phyloP scores from a whole-genome alignment of 2,113 vertebrate species.

The Ailurus styani region DNA sequence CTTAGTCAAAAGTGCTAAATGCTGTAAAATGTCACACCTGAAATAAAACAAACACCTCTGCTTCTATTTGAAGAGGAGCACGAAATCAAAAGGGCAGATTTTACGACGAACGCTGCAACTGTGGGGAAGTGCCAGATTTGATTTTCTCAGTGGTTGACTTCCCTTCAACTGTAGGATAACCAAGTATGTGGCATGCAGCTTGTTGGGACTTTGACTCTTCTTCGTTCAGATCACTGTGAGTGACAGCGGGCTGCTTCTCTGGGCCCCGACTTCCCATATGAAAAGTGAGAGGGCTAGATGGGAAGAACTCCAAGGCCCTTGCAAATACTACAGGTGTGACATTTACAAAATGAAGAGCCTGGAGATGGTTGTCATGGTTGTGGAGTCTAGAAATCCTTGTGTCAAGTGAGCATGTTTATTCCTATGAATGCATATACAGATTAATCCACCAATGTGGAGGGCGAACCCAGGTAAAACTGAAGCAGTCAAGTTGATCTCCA shows the following conservation, averaged over 20 bases:
- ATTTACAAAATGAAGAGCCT: neutral
- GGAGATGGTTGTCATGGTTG: neutral
- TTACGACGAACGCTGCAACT: neutral
- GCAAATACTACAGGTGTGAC: too few relatives aligned
- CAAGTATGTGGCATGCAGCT: neutral
- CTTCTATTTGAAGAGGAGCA: neutral
- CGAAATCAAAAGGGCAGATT: neutral
- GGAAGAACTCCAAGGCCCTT: neutral
- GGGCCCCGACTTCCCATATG: neutral
- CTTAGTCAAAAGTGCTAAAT: neutral
- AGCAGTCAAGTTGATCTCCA: neutral
- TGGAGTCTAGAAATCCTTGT: neutral
- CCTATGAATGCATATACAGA: neutral
- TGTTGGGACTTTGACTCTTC: neutral
- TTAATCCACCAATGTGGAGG: neutral
- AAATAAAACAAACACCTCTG: neutral
- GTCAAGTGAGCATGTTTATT: neutral
- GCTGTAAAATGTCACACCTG: neutral
- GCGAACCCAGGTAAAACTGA: neutral
- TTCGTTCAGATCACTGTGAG: neutral
- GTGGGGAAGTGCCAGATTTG: fast-evolving
- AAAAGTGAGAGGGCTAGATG: neutral
- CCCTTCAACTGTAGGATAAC: neutral
- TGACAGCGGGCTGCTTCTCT: neutral
- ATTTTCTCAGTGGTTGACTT: neutral